Percentiles rank a stretch among this genome's conserved stretches.
Evolutionary conservation across 2,888 invertebrate species (phyloP).

Genomic region (Chrysopilus asiliformis): DNA sequence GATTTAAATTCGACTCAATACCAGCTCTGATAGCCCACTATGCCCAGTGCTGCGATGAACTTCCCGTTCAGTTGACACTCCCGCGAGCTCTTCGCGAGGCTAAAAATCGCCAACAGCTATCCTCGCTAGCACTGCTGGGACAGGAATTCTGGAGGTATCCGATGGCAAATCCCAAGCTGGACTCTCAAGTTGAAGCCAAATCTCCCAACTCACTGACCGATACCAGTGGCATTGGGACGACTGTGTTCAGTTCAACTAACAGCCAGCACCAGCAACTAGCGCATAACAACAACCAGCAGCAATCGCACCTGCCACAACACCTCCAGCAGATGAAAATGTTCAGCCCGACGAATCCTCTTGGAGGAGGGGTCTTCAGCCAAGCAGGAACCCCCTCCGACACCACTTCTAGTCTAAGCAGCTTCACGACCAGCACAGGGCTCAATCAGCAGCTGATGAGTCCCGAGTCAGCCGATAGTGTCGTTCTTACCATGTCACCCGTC

Average conservation of each 20-base stretch:
- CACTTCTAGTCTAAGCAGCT: slow-evolving; percentile 62
- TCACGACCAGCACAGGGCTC: slow-evolving; percentile 43
- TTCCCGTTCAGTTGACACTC: slow-evolving; percentile 78
- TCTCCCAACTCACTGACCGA: slow-evolving; percentile 35
- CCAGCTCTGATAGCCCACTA: slow-evolving; percentile 89
- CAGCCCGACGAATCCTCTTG: slow-evolving; percentile 27
- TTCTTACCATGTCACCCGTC: slow-evolving; percentile 64
- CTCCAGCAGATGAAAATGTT: slow-evolving; percentile 20
- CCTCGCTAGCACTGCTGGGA: slow-evolving; percentile 78
- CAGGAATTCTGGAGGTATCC: slow-evolving; percentile 77
- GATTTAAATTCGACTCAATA: slow-evolving; percentile 85
- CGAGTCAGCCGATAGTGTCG: slow-evolving; percentile 50
- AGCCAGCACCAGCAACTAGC: slow-evolving; percentile 25
- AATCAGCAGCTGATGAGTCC: slow-evolving; percentile 38
- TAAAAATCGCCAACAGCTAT: slow-evolving; percentile 78
- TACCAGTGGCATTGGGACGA: slow-evolving; percentile 35
- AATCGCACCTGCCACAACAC: slow-evolving; percentile 18
- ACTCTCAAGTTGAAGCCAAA: slow-evolving; percentile 25
- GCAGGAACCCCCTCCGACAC: slow-evolving; percentile 47
- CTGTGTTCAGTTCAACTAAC: slow-evolving; percentile 27
- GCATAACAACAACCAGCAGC: slow-evolving; percentile 34
- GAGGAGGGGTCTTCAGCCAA: slow-evolving; percentile 27
- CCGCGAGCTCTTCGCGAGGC: slow-evolving; percentile 78
- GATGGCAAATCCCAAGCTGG: slow-evolving; percentile 56
- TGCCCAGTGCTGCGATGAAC: slow-evolving; percentile 84